Base-by-base conservation (phyloP, 2,888 invertebrate genomes). In the Cremastinae sp. region DNA sequence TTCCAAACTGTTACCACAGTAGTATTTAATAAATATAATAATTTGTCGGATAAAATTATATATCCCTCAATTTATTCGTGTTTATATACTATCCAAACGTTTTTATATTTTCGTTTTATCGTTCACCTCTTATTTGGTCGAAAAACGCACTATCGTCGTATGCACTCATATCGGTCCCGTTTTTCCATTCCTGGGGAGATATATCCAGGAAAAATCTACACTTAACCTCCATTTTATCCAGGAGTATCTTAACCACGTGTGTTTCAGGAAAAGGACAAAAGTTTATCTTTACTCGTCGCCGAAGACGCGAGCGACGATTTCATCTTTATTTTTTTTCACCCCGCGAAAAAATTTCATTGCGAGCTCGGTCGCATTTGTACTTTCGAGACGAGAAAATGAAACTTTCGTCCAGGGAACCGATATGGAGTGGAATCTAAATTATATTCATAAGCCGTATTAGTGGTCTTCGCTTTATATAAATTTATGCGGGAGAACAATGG, bases 1-100 rank as follows among this genome's bases (percentile, higher is more conserved):
- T n/a, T n/a, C n/a, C n/a, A n/a, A n/a, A n/a, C n/a, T n/a, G n/a
- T n/a, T n/a, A n/a, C n/a, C n/a, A n/a, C n/a, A n/a, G n/a, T n/a
- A n/a, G n/a, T n/a, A n/a, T n/a, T n/a, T n/a, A n/a, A n/a, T n/a
- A n/a, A n/a, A n/a, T n/a, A n/a, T n/a, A n/a, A n/a, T n/a, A n/a
- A n/a, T n/a, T n/a, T n/a, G n/a, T n/a, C 41, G 45, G 22, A 66
- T 43, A 65, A 51, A 36, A 70, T 75, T 54, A 59, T 47, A 43
- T 28, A 28, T 28, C 28, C 28, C 28, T 28, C 28, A 28, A 28
- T 5, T n/a, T 3, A 5, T 5, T 2, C 28, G 28, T 28, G 28
- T 5, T 28, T n/a, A n/a, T n/a, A n/a, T n/a, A n/a, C 28, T 28
- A 2, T 28, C 28, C 2, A 3, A 28, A 28, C 28, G 28, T 28